Base-by-base conservation (phyloP, 1,140 invertebrate genomes). In the Reticulitermes speratus region DNA sequence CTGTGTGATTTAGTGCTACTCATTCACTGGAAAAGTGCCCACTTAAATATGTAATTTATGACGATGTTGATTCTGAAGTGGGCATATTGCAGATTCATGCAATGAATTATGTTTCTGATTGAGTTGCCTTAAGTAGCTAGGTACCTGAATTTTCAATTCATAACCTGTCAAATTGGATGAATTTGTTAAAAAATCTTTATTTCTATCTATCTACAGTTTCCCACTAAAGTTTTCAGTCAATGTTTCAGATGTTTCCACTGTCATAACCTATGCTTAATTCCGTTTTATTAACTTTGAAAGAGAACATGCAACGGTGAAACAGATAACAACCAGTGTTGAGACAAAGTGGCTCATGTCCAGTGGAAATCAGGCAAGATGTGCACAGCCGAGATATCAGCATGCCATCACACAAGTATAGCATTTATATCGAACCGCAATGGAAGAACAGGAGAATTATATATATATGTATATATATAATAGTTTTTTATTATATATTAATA, bases 391-490 rank as follows among this genome's bases (percentile, higher is more conserved):
- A 75, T 75, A 75, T 75, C 65, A 75, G 85, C 87, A 84, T 86
- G 87, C 85, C 83, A 59, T 52, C 87, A 87, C 87, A 87, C 87
- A 48, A 85, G 69, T 84, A 86, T 75, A 75, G 83, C 30, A 84
- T 87, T 44, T 83, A 83, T 84, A 87, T 86, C 84, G 85, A 87
- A 45, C 87, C 86, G 75, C 86, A 84, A 85, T 87, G 87, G 87
- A 87, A 87, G 87, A 87, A 87, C 87, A 87, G 84, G 87, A 87
- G 86, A 87, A 82, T 86, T 85, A 82, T 82, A 86, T 86, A 87
- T 87, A 85, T 48, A 38, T 38, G 38, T 38, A 55, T 55, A 55
- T 55, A 55, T 55, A 83, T 86, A 65, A 65, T 81, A 84, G 65
- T 45, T 84, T 86, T 87, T 84, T 86, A 87, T 86, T 59, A 83